These are phyloP conservation scores for Cactoblastis cactorum DNA, from an alignment of 2,888 invertebrate species.

Conservation along the genomic window DNA sequence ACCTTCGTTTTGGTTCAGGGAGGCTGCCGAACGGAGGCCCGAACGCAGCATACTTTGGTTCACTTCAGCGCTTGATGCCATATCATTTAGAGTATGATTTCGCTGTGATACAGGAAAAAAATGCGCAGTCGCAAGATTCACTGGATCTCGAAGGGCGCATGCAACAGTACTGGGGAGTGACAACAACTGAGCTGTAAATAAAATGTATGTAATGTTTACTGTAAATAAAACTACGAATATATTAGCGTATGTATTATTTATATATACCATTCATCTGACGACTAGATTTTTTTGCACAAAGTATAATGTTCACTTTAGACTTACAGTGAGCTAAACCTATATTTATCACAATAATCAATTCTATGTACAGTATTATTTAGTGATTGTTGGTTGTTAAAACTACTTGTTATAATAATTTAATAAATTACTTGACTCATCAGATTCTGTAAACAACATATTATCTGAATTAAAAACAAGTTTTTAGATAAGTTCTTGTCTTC, in stretches of 20 bases:
- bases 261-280: constrained; percentile 70
- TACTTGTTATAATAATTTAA: constrained; percentile 37
- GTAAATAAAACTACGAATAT: constrained; percentile 68
- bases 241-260: constrained; percentile 60
- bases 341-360: constrained; percentile 28
- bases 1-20: constrained; percentile 78
- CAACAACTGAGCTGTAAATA: constrained; percentile 88
- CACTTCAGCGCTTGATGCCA: constrained; percentile 90
- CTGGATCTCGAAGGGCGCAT: constrained; percentile 89
- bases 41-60: constrained; percentile 92
- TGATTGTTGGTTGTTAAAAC: constrained; percentile 38
- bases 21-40: constrained; percentile 86
- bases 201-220: constrained; percentile 27
- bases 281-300: constrained; percentile 77
- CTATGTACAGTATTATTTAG: constrained; percentile 61
- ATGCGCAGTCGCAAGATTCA: constrained; percentile 83
- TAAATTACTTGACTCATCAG: constrained; percentile 18
- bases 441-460: constrained; percentile 24
- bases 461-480: not conserved
- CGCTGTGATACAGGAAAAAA: constrained; percentile 88
- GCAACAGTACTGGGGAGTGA: constrained; percentile 95
- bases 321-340: constrained; percentile 46
- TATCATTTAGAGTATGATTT: constrained; percentile 90
- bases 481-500: constrained; percentile 24
- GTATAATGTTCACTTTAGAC: constrained; percentile 67